Evolutionary conservation across 30 jellyfish, hydroid and myxozoan species (phyloP), one percentile per base, ranked within the genome.

Genomic region (Sanderia malayensis): DNA sequence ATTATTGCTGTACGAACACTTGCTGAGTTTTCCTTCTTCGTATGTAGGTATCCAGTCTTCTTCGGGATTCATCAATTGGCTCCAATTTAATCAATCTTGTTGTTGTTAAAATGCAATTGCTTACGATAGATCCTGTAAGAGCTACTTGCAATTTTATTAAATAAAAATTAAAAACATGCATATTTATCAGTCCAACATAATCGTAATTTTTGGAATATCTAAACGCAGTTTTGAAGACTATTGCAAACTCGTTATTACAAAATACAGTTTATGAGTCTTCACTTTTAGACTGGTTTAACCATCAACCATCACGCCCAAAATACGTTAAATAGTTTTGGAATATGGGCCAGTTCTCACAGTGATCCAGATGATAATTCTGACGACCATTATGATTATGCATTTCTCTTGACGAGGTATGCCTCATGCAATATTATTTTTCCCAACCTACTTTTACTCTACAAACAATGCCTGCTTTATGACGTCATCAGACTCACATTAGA

Each of bases 351-450:
- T 44, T 52, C 83, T 20, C 86, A 86, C 22, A 92, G 98, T 67
- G 98, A 92, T 79, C 95, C 90, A 34, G 98, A 92, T 67, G 98
- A 92, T 64, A 71, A 94, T 44, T 92, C 98, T 0, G 98, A 92
- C 53, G 98, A 92, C 45, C 98, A 92, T 46, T 92, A 27, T 74
- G 98, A 92, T 44, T 92, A 92, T 63, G 98, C 98, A 2, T 79
- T 92, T 34, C 86, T 92, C n/a, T 57, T 92, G 85, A 92, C 98
- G 53, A 84, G 98, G 98, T 92, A 58, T 0, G 70, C 29, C 46
- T 8, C 1, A 58, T n/a, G n/a, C n/a, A n/a, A n/a, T n/a, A n/a
- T n/a, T n/a, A n/a, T n/a, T n/a, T n/a, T n/a, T n/a, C n/a, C n/a
- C n/a, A n/a, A n/a, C n/a, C n/a, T n/a, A n/a, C n/a, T n/a, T n/a